Evolutionary conservation across 2,797 vertebrate genomes (phyloP), one percentile per base, ranked within the genome.

Genomic region (Eupleurogrammus muticus): DNA sequence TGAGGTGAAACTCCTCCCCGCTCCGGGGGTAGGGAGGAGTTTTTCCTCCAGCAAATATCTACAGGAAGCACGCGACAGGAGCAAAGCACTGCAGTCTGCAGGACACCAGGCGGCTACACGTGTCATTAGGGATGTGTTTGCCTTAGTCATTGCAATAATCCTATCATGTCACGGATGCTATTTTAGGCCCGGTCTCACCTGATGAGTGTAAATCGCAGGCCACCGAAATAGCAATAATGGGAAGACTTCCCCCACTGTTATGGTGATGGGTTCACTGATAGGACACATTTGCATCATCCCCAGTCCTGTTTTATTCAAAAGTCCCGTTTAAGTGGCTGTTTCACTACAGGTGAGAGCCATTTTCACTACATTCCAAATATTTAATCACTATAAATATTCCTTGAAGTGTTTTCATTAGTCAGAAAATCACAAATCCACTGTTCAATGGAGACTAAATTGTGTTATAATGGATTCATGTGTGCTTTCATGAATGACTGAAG

Each of bases 321-420:
- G 6, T 40, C n/a, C 24, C 66, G 17, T 64, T 73, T 70, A 47
- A 73, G 20, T 19, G 51, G 36, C 34, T 46, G 62, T 72, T 48
- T 58, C 23, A 38, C 28, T 17, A 19, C 10, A 13, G 35, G 28
- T 10, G 24, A 16, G 19, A 67, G 60, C 44, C 20, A 16, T 60
- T 78, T 75, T 71, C 66, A 35, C 38, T 40, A 16, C 56, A 40
- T 53, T 47, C 34, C 53, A 70, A 55, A 81, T 85, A 71, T 84
- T 76, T 69, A 80, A 79, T 70, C 69, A 14, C 58, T 36, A 14
- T 74, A 56, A 84, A 86, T 80, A 74, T 81, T 87, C 82, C 12
- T 87, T 81, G 59, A 56, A n/a, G 36, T 66, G 59, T 61, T 84
- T 78, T 67, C 19, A 63, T 81, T 62, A 48, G 13, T 24, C 34